These are phyloP conservation scores for Netelia melanura DNA, from an alignment of 2,888 invertebrate genomes.

Conservation along the genomic window DNA sequence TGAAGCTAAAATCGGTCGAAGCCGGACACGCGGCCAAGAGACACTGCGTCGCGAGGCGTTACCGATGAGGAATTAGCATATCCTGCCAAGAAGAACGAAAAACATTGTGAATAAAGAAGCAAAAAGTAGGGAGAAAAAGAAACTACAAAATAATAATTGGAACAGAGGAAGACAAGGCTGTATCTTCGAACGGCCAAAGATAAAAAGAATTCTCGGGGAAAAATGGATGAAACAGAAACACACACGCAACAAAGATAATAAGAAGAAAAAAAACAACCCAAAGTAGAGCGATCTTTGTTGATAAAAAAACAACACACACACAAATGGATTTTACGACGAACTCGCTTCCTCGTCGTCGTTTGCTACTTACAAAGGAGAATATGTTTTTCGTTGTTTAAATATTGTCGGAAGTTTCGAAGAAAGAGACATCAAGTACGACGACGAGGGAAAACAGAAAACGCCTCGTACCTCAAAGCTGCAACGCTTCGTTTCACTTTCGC, in stretches of 20 bases:
- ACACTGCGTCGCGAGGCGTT: slow-evolving; percentile 29
- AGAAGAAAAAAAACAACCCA: slow-evolving; percentile 13
- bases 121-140: slow-evolving; percentile 26
- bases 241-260: slow-evolving; percentile 30
- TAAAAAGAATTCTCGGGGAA: slow-evolving; percentile 18
- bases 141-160: neutral
- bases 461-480: neutral
- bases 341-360: slow-evolving; percentile 26
- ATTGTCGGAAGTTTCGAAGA: neutral
- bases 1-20: slow-evolving; percentile 59
- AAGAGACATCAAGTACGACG: neutral
- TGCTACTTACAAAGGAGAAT: slow-evolving; percentile 6
- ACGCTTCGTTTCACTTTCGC: neutral
- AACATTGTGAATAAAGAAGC: slow-evolving; percentile 7
- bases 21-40: slow-evolving; percentile 55
- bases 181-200: slow-evolving; percentile 61
- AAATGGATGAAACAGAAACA: slow-evolving; percentile 5
- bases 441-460: neutral
- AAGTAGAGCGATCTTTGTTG: neutral
- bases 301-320: neutral
- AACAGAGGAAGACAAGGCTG: slow-evolving; percentile 40
- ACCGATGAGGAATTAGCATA: slow-evolving; percentile 70
- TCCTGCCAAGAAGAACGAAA: slow-evolving; percentile 72
- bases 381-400: neutral
- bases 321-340: slow-evolving; percentile 43